Conservation (phyloP, 2,888 invertebrate species). For the Gasteruption jaculator region DNA sequence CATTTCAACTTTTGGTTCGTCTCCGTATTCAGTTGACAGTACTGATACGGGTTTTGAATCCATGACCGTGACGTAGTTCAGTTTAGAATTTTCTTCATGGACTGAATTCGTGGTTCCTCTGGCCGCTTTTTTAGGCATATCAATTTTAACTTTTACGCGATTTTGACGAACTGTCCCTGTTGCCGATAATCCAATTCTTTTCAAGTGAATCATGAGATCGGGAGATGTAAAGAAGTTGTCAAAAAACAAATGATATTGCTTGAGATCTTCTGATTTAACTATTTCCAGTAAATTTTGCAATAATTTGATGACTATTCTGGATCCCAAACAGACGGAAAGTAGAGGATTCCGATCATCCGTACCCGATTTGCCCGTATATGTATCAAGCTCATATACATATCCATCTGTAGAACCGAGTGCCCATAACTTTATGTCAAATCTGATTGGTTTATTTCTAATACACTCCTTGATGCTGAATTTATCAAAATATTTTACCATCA, state of each 20-base stretch:
- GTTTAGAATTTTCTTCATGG: conserved; percentile 5
- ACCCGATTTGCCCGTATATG: conserved; percentile 10
- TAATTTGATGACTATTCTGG: conserved; percentile 8
- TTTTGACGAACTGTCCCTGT: conserved; percentile 14
- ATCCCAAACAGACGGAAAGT: conserved; percentile 8
- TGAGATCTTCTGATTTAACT: background rate
- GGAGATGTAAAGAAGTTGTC: conserved; percentile 15
- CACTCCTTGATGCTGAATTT: conserved; percentile 13
- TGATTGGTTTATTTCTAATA: too few species aligned
- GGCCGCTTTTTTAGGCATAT: conserved; percentile 9
- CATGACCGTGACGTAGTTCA: conserved; percentile 12
- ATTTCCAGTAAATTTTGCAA: conserved; percentile 4
- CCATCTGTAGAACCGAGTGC: conserved; percentile 13
- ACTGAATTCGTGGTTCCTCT: conserved; percentile 2
- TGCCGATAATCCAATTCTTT: conserved; percentile 10
- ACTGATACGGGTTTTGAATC: conserved; percentile 16
- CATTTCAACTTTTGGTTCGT: too few species aligned
- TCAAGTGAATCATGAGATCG: conserved; percentile 16
- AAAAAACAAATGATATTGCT: conserved; percentile 11
- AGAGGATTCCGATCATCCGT: conserved; percentile 1
- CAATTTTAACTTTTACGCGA: conserved; percentile 6
- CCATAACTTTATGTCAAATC: conserved; percentile 14
- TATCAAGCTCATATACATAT: conserved; percentile 14
- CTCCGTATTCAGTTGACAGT: conserved; percentile 11
- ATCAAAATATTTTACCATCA: conserved; percentile 19